These are phyloP conservation scores for Drosophila dunni DNA, from an alignment of 1,140 invertebrate genomes.

Conservation along the genomic window DNA sequence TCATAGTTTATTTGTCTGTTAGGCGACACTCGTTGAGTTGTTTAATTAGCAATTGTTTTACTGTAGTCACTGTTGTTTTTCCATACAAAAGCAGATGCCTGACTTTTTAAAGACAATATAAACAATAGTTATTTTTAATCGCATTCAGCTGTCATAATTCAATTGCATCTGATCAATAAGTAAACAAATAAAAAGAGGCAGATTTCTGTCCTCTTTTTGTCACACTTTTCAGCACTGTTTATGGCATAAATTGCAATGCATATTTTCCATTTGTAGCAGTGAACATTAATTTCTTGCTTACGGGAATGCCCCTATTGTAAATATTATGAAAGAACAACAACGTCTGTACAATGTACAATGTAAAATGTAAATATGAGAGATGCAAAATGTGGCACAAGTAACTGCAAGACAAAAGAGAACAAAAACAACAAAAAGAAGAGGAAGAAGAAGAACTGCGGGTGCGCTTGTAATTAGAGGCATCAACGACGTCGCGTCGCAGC, in stretches of 20 bases:
- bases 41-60: slow-evolving; percentile 1
- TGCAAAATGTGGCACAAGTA: slow-evolving; percentile 78
- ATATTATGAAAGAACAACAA: slow-evolving; percentile 37
- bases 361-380: slow-evolving; percentile 60
- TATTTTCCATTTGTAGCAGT: neutral
- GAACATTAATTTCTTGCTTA: neutral
- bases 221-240: no score
- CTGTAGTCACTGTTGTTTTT: neutral
- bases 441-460: slow-evolving; percentile 18
- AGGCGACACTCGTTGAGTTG: neutral
- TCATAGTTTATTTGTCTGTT: neutral
- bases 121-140: slow-evolving; percentile 13
- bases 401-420: slow-evolving; percentile 57
- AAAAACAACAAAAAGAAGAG: slow-evolving; percentile 17
- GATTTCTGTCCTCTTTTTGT: no score
- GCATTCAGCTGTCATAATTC: slow-evolving; percentile 4
- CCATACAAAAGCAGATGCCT: neutral
- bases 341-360: slow-evolving; percentile 27
- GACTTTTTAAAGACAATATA: neutral
- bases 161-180: no score
- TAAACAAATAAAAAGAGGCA: no score
- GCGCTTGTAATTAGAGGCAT: slow-evolving; percentile 70
- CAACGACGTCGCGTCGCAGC: slow-evolving; percentile 20
- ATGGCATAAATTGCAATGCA: no score
- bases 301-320: slow-evolving; percentile 29